Percentiles rank a stretch among this genome's conserved stretches.
phyloP scores from a whole-genome alignment of 2,113 vertebrate species.

The Nicator chloris region DNA sequence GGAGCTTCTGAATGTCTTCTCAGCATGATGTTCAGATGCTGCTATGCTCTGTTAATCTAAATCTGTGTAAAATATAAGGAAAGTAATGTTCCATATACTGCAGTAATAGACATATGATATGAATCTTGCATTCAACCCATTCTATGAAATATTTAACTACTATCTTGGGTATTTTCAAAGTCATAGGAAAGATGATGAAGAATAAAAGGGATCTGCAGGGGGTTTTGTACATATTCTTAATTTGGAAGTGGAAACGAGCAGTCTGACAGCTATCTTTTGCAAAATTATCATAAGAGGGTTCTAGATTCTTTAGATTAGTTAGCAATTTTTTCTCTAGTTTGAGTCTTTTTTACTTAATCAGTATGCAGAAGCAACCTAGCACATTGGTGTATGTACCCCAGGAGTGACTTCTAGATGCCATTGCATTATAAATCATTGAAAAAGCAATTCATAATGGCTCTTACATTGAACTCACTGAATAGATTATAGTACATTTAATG shows the following conservation, averaged over 20 bases:
- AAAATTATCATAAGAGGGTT: background rate
- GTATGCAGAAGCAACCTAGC: background rate
- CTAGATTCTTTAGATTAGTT: background rate
- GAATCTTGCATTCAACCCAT: background rate
- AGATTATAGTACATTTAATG: background rate
- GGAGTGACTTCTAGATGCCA: background rate
- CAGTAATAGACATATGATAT: background rate
- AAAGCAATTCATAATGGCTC: background rate
- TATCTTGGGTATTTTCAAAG: background rate
- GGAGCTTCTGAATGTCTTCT: background rate
- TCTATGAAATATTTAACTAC: background rate
- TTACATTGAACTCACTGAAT: constrained; percentile 6
- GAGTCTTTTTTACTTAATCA: background rate
- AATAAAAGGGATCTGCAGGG: background rate
- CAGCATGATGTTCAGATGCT: background rate
- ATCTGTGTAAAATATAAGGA: background rate
- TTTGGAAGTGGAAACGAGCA: background rate
- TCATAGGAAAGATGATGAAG: background rate
- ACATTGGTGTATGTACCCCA: background rate
- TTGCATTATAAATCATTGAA: constrained; percentile 11
- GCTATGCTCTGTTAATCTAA: background rate
- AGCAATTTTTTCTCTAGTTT: background rate
- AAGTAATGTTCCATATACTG: constrained; percentile 21
- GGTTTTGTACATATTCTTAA: background rate
- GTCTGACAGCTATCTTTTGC: background rate